Conservation (phyloP, 2,797 vertebrate species). For the Micrastur ruficollis region DNA sequence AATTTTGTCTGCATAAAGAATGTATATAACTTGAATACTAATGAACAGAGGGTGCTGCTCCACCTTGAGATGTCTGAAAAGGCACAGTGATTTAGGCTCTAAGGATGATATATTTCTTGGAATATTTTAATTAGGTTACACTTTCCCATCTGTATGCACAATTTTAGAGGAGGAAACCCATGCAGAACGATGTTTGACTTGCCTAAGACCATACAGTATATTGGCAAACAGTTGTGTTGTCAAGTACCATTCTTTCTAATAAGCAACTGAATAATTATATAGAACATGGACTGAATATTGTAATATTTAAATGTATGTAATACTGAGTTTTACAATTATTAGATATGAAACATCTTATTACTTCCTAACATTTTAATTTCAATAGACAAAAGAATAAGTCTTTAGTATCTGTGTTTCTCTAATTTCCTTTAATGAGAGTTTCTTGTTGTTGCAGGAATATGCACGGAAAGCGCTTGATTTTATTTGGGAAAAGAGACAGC, state of each 20-base stretch:
- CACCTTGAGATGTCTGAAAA: neutral
- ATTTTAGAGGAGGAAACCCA: neutral
- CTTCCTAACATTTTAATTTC: neutral
- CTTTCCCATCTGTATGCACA: neutral
- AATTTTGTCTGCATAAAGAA: neutral
- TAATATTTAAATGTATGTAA: neutral
- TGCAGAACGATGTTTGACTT: neutral
- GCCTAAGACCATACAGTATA: neutral
- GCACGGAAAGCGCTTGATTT: slow-evolving; percentile 96
- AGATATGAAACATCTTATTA: neutral
- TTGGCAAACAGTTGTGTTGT: neutral
- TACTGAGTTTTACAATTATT: neutral
- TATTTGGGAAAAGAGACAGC: slow-evolving; percentile 97
- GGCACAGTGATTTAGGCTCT: neutral
- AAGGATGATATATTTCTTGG: neutral
- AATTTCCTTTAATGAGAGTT: neutral
- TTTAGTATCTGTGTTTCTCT: neutral
- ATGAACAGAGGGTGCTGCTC: neutral
- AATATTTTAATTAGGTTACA: neutral
- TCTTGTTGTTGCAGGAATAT: slow-evolving; percentile 80
- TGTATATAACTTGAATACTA: neutral
- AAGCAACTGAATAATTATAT: neutral
- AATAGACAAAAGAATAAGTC: neutral
- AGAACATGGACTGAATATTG: neutral
- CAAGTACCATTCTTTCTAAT: neutral